Conservation (phyloP, 1,140 invertebrate genomes). For the Pararge aegeria region DNA sequence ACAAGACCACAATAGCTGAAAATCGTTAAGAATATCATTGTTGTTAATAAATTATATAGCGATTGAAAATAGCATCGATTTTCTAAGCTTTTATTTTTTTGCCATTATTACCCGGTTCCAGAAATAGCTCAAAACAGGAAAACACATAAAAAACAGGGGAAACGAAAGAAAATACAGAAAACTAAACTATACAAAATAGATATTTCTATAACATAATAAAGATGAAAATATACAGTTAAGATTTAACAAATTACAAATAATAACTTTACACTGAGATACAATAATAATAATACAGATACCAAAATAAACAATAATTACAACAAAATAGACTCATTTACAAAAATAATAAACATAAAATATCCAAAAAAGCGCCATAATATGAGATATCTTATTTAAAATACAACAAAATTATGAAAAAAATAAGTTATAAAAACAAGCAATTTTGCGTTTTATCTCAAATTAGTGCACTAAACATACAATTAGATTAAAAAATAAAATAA, state of each 20-base stretch:
- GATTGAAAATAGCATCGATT: too few species aligned
- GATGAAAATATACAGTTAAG: not conserved
- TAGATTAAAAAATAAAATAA: conserved; percentile 26
- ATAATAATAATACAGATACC: conserved; percentile 23
- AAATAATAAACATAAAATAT: conserved; percentile 19
- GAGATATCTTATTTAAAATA: conserved; percentile 8
- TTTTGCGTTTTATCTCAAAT: conserved; percentile 17
- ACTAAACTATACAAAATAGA: not conserved
- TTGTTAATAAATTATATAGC: not conserved
- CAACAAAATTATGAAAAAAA: not conserved
- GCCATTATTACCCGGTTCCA: too few species aligned
- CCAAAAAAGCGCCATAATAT: conserved; percentile 20
- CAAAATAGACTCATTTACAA: conserved; percentile 14
- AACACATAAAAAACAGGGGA: not conserved
- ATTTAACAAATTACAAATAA: not conserved
- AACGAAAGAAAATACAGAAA: not conserved
- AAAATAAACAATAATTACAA: conserved; percentile 26
- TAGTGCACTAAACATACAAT: conserved; percentile 16
- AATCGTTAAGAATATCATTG: not conserved
- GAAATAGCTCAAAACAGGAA: not conserved
- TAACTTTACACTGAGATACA: not conserved
- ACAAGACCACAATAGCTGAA: not conserved
- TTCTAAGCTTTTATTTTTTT: too few species aligned
- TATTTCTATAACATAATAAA: not conserved
- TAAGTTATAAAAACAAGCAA: not conserved